Evolutionary conservation across 2,797 vertebrate genomes (phyloP), one percentile per base, ranked within the genome.

Genomic region (Danio aesculapii): DNA sequence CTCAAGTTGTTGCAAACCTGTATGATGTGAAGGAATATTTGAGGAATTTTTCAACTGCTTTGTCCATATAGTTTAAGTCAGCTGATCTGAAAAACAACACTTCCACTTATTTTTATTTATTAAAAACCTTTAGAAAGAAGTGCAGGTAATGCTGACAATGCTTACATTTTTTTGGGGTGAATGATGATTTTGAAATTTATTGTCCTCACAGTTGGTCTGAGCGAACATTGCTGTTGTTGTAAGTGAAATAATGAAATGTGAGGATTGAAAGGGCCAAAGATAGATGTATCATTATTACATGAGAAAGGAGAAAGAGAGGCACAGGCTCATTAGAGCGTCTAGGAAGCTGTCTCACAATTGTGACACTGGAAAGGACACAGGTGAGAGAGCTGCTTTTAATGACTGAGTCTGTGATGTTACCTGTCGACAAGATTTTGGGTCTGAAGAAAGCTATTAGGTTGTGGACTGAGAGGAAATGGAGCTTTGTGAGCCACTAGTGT

Each of bases 321-420:
- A 76, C 6, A 76, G 82, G 53, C 82, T 86, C 84, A 79, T 86
- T 86, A 86, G 57, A 50, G 53, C 21, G 58, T 62, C 53, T 43
- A 53, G 55, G 68, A 68, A 76, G 44, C 50, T 57, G 53, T 19
- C 52, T 52, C 14, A 14, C 47, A 70, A 52, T 76, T 81, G 47
- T 70, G 59, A 59, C 77, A 19, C 52, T 50, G 17, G 13, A 49
- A 72, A 70, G 77, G 21, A 62, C 49, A 53, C 58, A 47, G 59
- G 59, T 75, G 62, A 84, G 67, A 80, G 44, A 68, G 14, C 64
- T 83, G 57, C 17, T 21, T 75, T 75, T 83, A 79, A 83, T 83
- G 76, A 76, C 72, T n/a, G n/a, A 49, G 44, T 66, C 75, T 78
- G 70, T 83, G 69, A 74, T 74, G 52, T 83, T 79, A 66, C 72